Percentiles rank a stretch among this genome's conserved stretches.
Evolutionary conservation across 37 sponge, comb jelly and placozoan genomes (phyloP).

Genomic region (Crambe crambe): DNA sequence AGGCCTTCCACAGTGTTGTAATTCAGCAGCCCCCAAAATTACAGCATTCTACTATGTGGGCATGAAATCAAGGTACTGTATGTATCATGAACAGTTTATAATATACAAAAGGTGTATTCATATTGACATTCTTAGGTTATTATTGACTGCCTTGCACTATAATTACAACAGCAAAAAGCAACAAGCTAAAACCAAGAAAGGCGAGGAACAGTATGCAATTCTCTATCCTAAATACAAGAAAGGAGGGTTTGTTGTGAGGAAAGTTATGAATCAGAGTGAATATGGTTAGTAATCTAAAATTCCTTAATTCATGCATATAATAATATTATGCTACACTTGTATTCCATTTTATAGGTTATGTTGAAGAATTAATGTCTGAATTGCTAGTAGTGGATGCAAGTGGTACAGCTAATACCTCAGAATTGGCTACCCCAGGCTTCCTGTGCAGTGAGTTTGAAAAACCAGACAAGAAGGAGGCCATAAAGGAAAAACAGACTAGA

Average conservation of each 20-base stretch:
- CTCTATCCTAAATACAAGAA: slow-evolving; percentile 34
- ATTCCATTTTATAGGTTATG: neutral
- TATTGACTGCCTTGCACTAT: slow-evolving; percentile 43
- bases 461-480: slow-evolving; percentile 8
- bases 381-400: neutral
- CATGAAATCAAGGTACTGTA: slow-evolving; percentile 21
- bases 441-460: neutral
- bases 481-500: slow-evolving; percentile 23
- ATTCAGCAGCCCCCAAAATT: slow-evolving; percentile 69
- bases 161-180: slow-evolving; percentile 30
- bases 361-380: neutral
- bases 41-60: slow-evolving; percentile 60
- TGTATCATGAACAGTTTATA: neutral
- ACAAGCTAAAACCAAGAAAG: slow-evolving; percentile 24
- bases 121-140: slow-evolving; percentile 24
- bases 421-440: neutral
- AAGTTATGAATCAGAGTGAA: slow-evolving; percentile 15
- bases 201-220: slow-evolving; percentile 27
- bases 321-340: neutral
- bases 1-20: slow-evolving; percentile 76
- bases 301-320: no score
- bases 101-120: neutral
- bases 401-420: neutral
- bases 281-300: slow-evolving; percentile 39
- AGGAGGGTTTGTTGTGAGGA: slow-evolving; percentile 43